Percentiles rank a stretch among this genome's conserved stretches.
phyloP scores from a whole-genome alignment of 2,797 vertebrate genomes.

The Manis javanica region DNA sequence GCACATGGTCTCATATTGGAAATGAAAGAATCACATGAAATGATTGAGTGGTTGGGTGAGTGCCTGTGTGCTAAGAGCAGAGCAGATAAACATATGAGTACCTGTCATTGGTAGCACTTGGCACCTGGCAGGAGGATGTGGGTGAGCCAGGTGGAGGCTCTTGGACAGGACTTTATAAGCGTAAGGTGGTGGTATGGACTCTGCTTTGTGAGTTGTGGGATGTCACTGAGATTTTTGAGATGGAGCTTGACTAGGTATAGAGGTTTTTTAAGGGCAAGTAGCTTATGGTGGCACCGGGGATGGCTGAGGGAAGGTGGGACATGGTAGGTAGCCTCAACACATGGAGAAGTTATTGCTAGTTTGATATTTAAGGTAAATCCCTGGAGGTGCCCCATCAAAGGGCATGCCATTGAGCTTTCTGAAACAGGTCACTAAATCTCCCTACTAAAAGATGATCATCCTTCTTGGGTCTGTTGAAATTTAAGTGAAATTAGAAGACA shows the following conservation, averaged over 20 bases:
- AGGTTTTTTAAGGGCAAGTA: not conserved
- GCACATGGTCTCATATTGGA: not conserved
- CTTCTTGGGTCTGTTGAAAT: not conserved
- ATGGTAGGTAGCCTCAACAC: not conserved
- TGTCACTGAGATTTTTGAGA: not conserved
- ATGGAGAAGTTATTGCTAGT: not conserved
- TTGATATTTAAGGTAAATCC: not conserved
- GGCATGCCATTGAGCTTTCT: not conserved
- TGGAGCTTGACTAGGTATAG: too few species aligned
- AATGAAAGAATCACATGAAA: not conserved
- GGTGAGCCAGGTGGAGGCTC: too few species aligned
- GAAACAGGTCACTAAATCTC: not conserved
- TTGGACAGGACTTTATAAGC: too few species aligned
- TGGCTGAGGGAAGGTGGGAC: not conserved
- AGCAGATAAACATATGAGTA: not conserved
- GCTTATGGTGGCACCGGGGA: not conserved
- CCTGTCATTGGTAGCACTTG: accelerated
- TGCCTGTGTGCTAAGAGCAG: not conserved
- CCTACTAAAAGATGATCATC: not conserved
- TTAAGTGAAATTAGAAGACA: not conserved
- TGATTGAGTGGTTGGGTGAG: not conserved
- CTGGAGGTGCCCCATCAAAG: not conserved
- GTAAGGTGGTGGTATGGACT: too few species aligned
- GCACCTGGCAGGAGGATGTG: too few species aligned
- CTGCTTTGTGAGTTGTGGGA: not conserved